Evolutionary conservation across 2,888 invertebrate genomes (phyloP).

Genomic region (Drosophila meridionalis): DNA sequence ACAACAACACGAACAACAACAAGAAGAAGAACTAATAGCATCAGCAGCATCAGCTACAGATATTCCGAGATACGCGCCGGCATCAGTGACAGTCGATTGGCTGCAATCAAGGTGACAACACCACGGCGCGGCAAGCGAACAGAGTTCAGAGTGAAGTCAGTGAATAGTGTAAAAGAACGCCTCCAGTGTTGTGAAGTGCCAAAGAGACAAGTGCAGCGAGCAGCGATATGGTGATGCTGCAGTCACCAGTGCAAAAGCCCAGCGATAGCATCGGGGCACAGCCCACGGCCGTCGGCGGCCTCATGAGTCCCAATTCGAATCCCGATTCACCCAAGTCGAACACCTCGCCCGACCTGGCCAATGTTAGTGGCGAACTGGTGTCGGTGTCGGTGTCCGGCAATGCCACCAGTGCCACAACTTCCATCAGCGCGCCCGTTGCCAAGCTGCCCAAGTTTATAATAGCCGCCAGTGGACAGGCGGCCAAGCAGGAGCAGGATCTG

Average conservation of each 20-base stretch:
- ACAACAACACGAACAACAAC: slow-evolving; percentile 23
- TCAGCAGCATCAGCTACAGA: slow-evolving; percentile 50
- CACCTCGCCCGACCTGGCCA: slow-evolving; percentile 77
- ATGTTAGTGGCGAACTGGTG: slow-evolving; percentile 20
- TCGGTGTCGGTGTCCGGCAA: slow-evolving; percentile 21
- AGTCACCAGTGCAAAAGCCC: slow-evolving; percentile 81
- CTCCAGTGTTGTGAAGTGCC: slow-evolving; percentile 17
- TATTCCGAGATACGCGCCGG: slow-evolving; percentile 64
- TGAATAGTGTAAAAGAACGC: slow-evolving; percentile 9
- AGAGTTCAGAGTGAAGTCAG: slow-evolving; percentile 6
- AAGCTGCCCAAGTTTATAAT: slow-evolving; percentile 81
- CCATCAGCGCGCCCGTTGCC: slow-evolving; percentile 49
- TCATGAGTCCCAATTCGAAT: slow-evolving; percentile 84
- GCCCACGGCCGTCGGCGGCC: slow-evolving; percentile 74
- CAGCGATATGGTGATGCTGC: slow-evolving; percentile 85
- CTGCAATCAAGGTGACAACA: slow-evolving; percentile 82
- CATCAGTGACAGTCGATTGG: slow-evolving; percentile 82
- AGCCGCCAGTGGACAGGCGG: slow-evolving; percentile 50
- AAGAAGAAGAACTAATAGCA: slow-evolving; percentile 21
- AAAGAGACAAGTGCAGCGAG: slow-evolving; percentile 24
- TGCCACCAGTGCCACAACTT: slow-evolving; percentile 34
- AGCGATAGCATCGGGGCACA: slow-evolving; percentile 65
- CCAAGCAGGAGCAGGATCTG: slow-evolving; percentile 75
- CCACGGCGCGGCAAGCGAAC: slow-evolving; percentile 59
- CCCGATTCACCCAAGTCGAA: slow-evolving; percentile 85